phyloP scores from a whole-genome alignment of 2,797 vertebrate species.

The Buphagus erythrorhynchus region DNA sequence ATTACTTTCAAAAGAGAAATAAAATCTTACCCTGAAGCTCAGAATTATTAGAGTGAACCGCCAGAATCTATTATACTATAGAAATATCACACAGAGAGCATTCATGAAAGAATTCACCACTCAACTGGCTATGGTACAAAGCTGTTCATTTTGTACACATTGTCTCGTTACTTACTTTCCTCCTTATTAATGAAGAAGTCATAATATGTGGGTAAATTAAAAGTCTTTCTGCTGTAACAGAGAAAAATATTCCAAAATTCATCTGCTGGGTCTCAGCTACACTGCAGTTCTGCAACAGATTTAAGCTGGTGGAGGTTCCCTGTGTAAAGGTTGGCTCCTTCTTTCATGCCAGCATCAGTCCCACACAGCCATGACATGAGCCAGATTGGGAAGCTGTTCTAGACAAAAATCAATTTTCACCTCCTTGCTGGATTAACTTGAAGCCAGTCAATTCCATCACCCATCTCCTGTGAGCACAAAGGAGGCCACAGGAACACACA shows the following conservation, averaged over 20 bases:
- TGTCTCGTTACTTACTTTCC: slow-evolving; percentile 60
- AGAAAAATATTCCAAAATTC: not conserved
- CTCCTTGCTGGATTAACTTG: not conserved
- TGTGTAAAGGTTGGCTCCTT: not conserved
- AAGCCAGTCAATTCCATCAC: not conserved
- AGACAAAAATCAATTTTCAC: not conserved
- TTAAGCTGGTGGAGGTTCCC: not conserved
- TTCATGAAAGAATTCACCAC: slow-evolving; percentile 65
- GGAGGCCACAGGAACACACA: not conserved
- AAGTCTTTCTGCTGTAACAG: slow-evolving; percentile 53
- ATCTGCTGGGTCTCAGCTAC: slow-evolving; percentile 7
- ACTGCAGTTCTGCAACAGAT: not conserved
- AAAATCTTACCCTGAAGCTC: slow-evolving; percentile 72
- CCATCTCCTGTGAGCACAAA: not conserved
- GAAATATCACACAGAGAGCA: slow-evolving; percentile 70
- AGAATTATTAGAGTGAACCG: slow-evolving; percentile 73
- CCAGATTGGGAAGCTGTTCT: not conserved
- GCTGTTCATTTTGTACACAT: slow-evolving; percentile 61
- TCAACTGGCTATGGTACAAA: slow-evolving; percentile 22
- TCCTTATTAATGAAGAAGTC: slow-evolving; percentile 66
- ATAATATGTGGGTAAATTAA: slow-evolving; percentile 59
- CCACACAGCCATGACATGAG: not conserved
- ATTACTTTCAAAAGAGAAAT: slow-evolving; percentile 74
- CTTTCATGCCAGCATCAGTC: not conserved
- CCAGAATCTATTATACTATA: slow-evolving; percentile 68